phyloP scores from a whole-genome alignment of 23 tunicate genomes.

The Oikopleura albicans region DNA sequence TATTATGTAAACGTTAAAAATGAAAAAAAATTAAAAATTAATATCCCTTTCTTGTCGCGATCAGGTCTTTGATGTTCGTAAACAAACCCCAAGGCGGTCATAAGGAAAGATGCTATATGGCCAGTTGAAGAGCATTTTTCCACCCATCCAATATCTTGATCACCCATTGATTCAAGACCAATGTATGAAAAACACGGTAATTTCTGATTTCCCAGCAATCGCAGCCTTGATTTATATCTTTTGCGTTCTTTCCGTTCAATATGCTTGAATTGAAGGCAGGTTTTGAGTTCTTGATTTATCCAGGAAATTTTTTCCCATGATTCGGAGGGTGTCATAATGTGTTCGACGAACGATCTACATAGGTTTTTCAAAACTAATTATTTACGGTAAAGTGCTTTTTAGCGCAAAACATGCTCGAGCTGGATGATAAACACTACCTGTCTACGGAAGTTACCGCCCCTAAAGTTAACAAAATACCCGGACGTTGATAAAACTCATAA shows the following conservation, averaged over 20 bases:
- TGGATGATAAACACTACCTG: too few species aligned
- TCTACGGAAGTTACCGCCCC: too few species aligned
- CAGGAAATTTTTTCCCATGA: not conserved
- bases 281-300: not conserved
- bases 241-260: not conserved
- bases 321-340: not conserved
- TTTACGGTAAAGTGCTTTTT: too few species aligned
- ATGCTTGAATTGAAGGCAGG: not conserved
- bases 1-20: too few species aligned
- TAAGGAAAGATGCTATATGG: not conserved
- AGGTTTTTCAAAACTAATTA: too few species aligned
- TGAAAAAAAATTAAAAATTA: too few species aligned
- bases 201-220: not conserved
- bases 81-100: not conserved
- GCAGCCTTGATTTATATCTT: not conserved
- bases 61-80: not conserved
- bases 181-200: not conserved
- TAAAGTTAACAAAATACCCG: too few species aligned
- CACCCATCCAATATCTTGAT: constrained; percentile 11
- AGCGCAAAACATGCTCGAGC: too few species aligned
- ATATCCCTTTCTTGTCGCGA: not conserved
- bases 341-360: not conserved
- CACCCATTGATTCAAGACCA: not conserved
- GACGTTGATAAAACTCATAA: too few species aligned
- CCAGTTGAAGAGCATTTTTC: constrained; percentile 13